Conservation (phyloP, 2,888 invertebrate species). For the Plusia festucae region DNA sequence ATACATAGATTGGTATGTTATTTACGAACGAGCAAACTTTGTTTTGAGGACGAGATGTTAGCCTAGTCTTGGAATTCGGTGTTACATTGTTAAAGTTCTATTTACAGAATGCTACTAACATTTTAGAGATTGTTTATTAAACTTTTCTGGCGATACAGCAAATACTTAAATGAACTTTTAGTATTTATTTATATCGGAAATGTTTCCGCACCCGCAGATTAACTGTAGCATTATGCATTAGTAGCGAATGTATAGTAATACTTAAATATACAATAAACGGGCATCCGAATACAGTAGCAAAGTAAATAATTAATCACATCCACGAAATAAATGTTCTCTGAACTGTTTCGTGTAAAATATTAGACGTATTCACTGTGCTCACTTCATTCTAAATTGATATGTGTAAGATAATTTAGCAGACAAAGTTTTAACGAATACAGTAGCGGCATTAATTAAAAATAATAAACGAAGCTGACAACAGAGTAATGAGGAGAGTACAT, state of each 20-base stretch:
- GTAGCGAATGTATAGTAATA: not conserved
- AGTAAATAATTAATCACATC: conserved; percentile 16
- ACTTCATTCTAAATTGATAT: conserved; percentile 36
- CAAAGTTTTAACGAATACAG: conserved; percentile 45
- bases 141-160: not conserved
- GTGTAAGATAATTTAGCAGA: conserved; percentile 33
- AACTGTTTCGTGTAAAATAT: conserved; percentile 27
- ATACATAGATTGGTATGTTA: conserved; percentile 44
- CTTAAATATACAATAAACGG: conserved; percentile 12
- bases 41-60: conserved; percentile 49
- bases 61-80: conserved; percentile 32
- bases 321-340: conserved; percentile 23
- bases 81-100: conserved; percentile 33
- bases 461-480: conserved; percentile 55
- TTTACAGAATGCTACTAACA: conserved; percentile 28
- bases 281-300: conserved; percentile 15
- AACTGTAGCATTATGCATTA: not conserved
- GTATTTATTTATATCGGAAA: not conserved
- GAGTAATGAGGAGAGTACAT: conserved; percentile 43
- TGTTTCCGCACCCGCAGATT: not conserved
- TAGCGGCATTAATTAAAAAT: conserved; percentile 54
- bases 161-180: not conserved
- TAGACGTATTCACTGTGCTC: conserved; percentile 22
- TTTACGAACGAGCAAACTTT: conserved; percentile 61
- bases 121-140: conserved; percentile 23